These are phyloP conservation scores for Drosophila atroscutellata DNA, from an alignment of 2,888 invertebrate species.

Conservation along the genomic window DNA sequence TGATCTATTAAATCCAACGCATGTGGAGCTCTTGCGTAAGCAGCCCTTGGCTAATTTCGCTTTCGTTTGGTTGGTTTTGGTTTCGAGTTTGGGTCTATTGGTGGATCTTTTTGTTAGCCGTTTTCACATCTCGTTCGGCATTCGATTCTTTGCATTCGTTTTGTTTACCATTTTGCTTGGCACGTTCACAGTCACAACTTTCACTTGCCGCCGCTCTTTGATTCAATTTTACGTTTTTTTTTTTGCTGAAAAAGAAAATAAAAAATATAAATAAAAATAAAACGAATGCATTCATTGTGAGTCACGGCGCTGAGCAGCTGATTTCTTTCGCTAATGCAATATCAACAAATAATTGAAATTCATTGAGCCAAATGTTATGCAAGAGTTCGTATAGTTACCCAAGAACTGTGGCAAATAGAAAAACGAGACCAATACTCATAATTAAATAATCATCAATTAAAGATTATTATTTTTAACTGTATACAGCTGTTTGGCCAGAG, in stretches of 20 bases:
- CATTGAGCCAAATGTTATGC: slow-evolving; percentile 32
- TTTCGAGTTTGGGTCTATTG: slow-evolving; percentile 4
- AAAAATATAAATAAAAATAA: slow-evolving; percentile 5
- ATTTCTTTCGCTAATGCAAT: slow-evolving; percentile 52
- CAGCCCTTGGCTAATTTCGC: slow-evolving; percentile 45
- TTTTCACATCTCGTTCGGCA: slow-evolving; percentile 63
- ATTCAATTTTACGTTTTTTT: slow-evolving; percentile 69
- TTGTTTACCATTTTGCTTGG: slow-evolving; percentile 70
- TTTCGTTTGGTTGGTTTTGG: slow-evolving; percentile 36
- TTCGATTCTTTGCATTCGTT: slow-evolving; percentile 73
- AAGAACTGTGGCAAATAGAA: neutral
- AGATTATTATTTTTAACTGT: neutral
- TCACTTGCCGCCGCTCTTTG: slow-evolving; percentile 70
- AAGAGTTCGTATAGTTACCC: slow-evolving; percentile 10
- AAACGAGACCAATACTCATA: neutral
- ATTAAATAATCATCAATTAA: neutral
- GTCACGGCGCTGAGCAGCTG: slow-evolving; percentile 55
- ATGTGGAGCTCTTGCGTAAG: slow-evolving; percentile 49
- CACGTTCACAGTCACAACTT: slow-evolving; percentile 70
- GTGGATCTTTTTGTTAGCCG: slow-evolving; percentile 42
- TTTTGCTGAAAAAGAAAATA: slow-evolving; percentile 33
- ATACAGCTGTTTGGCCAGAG: neutral
- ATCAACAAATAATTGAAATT: slow-evolving; percentile 21
- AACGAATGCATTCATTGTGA: slow-evolving; percentile 54
- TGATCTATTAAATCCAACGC: slow-evolving; percentile 6